These are phyloP conservation scores for Lepas anatifera DNA, from an alignment of 2,888 invertebrate species.

Conservation along the genomic window DNA sequence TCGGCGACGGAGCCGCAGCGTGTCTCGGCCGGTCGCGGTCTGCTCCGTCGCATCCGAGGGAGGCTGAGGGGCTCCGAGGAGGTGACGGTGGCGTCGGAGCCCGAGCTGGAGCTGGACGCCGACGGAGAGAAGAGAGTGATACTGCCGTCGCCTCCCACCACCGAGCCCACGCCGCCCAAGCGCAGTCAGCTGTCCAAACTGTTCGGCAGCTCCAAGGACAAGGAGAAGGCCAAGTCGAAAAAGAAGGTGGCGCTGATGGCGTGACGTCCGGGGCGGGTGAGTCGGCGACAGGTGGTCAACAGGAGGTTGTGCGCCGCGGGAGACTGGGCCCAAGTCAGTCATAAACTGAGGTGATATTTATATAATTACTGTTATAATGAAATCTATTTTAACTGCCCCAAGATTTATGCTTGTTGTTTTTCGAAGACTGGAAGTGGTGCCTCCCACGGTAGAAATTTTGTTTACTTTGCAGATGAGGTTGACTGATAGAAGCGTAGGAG, in stretches of 20 bases:
- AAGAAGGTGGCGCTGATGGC: slow-evolving; percentile 17
- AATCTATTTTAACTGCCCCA: too few relatives aligned
- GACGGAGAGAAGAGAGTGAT: not conserved
- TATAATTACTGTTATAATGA: too few relatives aligned
- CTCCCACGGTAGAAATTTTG: too few relatives aligned
- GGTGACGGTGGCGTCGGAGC: not conserved
- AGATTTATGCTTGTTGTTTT: too few relatives aligned
- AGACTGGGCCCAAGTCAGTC: too few relatives aligned
- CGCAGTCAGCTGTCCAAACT: not conserved
- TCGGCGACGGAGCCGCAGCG: not conserved
- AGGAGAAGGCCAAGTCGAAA: slow-evolving; percentile 17
- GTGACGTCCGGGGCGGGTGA: not conserved
- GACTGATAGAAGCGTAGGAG: too few relatives aligned
- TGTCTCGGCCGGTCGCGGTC: not conserved
- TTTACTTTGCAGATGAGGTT: too few relatives aligned
- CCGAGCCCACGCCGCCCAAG: too few relatives aligned
- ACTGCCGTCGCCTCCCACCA: not conserved
- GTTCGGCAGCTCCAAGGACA: not conserved
- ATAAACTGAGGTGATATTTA: too few relatives aligned
- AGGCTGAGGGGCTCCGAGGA: not conserved
- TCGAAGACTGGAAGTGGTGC: too few relatives aligned
- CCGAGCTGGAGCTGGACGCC: not conserved
- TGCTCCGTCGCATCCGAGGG: not conserved
- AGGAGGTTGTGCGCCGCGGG: too few relatives aligned
- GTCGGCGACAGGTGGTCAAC: too few relatives aligned